Base-by-base conservation (phyloP, 1,140 invertebrate species). In the Telenomus remus region DNA sequence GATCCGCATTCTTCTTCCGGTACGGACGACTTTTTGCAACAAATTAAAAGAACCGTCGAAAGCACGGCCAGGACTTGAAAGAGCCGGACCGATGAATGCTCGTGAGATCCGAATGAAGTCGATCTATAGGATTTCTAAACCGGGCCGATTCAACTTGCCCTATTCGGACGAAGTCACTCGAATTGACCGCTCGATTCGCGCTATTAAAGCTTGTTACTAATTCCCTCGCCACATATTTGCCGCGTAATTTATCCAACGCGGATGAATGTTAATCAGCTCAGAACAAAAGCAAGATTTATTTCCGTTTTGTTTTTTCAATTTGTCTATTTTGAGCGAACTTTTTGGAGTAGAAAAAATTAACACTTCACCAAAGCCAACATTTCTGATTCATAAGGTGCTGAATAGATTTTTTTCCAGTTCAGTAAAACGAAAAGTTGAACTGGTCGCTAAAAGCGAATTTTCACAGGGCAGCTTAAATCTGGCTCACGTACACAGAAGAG, bases 11-110 rank as follows among this genome's bases (percentile, higher is more conserved):
- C 65, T 42, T 47, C 13, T 39, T 37, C 57, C 64, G 53, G 15
- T 59, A 2, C 35, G 43, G 46, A 54, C 65, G 55, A 54, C 65
- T 69, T 69, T 69, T 69, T 69, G 55, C 43, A 53, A 46, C 33
- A 68, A 59, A 68, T 68, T 53, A 57, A 53, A 54, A 37, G 12
- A 37, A 47, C n/a, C 34, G 50, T 43, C 63, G 47, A 56, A 55
- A 66, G 53, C 44, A 50, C 14, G 47, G 27, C 33, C 50, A 27
- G 12, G 54, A 57, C 33, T 66, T 19, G 34, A 57, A 66, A 51
- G 47, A 57, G 54, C 39, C 47, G 13, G 16, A 9, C 51, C 48
- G 42, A 46, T 47, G 27, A 19, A 13, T 14, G 6, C 39, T n/a
- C 15, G 55, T 59, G 49, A 53, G 49, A 68, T 46, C 48, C 37